These are phyloP conservation scores for Pedionomus torquatus DNA, from an alignment of 2,113 vertebrate genomes.

Conservation along the genomic window DNA sequence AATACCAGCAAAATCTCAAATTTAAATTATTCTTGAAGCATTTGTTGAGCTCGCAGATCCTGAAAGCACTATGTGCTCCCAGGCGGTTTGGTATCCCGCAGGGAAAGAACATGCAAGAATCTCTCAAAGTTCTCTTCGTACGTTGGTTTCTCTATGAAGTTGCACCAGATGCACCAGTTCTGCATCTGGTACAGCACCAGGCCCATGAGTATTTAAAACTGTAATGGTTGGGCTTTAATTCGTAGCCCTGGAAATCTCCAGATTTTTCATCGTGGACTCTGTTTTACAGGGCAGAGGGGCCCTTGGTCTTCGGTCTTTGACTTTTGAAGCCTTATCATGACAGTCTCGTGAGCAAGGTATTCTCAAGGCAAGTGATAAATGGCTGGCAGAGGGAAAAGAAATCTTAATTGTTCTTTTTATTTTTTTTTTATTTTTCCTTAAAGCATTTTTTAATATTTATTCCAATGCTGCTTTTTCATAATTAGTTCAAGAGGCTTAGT, in stretches of 20 bases:
- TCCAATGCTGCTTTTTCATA: background rate
- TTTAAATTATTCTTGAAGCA: background rate
- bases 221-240: background rate
- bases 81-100: background rate
- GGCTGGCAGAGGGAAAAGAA: background rate
- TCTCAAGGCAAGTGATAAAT: background rate
- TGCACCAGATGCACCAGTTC: background rate
- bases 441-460: background rate
- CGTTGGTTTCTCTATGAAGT: background rate
- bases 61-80: background rate
- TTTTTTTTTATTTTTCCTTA: background rate
- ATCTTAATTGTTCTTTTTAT: rapidly evolving
- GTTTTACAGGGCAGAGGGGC: background rate
- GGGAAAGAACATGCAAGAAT: background rate
- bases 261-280: background rate
- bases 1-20: background rate
- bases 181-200: background rate
- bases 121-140: rapidly evolving
- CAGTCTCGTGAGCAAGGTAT: background rate
- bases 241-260: background rate
- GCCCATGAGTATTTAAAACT: background rate
- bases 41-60: background rate
- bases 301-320: background rate
- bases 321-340: background rate
- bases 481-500: background rate